Evolutionary conservation across 2,888 invertebrate genomes (phyloP).

Genomic region (Coenonympha glycerion): DNA sequence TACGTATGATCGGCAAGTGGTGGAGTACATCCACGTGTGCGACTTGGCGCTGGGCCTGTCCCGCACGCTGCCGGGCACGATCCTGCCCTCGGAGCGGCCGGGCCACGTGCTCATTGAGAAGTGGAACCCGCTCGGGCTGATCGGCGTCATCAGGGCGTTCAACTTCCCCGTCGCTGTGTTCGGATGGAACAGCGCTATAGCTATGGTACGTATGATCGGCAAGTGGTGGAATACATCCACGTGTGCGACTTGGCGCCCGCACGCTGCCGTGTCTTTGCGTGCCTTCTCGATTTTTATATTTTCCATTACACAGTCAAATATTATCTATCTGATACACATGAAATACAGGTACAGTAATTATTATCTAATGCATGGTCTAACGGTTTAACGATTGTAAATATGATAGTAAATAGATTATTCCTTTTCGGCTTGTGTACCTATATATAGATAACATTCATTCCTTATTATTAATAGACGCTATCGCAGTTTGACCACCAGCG

Average conservation of each 20-base stretch:
- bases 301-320: too few relatives aligned
- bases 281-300: too few relatives aligned
- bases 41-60: slow-evolving; percentile 98
- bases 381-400: background rate
- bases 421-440: background rate
- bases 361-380: slow-evolving; percentile 1
- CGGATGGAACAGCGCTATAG: slow-evolving; percentile 98
- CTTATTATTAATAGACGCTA: too few relatives aligned
- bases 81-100: slow-evolving; percentile 94
- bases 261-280: too few relatives aligned
- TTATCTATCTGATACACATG: too few relatives aligned
- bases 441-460: background rate
- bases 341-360: too few relatives aligned
- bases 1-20: slow-evolving; percentile 87
- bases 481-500: too few relatives aligned
- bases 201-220: slow-evolving; percentile 86
- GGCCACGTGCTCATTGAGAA: slow-evolving; percentile 95
- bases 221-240: slow-evolving; percentile 97
- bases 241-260: slow-evolving; percentile 97
- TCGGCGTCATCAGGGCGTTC: slow-evolving; percentile 98
- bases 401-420: background rate
- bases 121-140: slow-evolving; percentile 96
- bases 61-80: slow-evolving; percentile 85
- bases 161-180: slow-evolving; percentile 99
- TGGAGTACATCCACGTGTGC: slow-evolving; percentile 97